phyloP scores from a whole-genome alignment of 2,797 vertebrate genomes.

The Microctenopoma stevenorrisi region DNA sequence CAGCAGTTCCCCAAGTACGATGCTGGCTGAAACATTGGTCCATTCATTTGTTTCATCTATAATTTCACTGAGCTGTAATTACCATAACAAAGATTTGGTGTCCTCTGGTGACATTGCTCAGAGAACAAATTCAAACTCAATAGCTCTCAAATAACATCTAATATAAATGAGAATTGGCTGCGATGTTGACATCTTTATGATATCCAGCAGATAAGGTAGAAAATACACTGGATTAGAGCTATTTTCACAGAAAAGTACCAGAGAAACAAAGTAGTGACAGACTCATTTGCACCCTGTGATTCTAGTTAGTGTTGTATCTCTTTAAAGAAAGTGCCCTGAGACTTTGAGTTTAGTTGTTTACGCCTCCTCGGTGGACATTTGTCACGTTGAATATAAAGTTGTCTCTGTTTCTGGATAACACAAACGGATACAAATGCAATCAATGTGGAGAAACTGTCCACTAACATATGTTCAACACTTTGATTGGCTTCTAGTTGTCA shows the following conservation, averaged over 20 bases:
- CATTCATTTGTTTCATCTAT: conserved; percentile 75
- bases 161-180: conserved; percentile 60
- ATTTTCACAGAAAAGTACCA: conserved; percentile 44
- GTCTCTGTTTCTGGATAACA: neutral
- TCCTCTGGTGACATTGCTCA: conserved; percentile 72
- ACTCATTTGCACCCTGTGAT: conserved; percentile 28
- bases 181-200: conserved; percentile 69
- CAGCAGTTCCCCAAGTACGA: conserved; percentile 48
- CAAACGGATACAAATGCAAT: neutral
- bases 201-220: conserved; percentile 54
- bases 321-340: conserved; percentile 9
- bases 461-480: neutral
- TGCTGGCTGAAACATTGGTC: conserved; percentile 63
- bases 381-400: conserved; percentile 6
- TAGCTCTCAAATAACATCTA: conserved; percentile 69
- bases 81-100: conserved; percentile 75
- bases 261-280: conserved; percentile 31
- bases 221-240: conserved; percentile 41
- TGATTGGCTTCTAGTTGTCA: neutral
- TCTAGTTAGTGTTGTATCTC: conserved; percentile 30
- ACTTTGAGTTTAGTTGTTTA: conserved; percentile 8
- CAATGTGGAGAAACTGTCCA: neutral
- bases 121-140: conserved; percentile 70
- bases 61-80: conserved; percentile 73
- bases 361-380: conserved; percentile 8